Percentiles rank a stretch among this genome's conserved stretches.
phyloP scores from a whole-genome alignment of 2,113 vertebrate species.

The Archilochus colubris region DNA sequence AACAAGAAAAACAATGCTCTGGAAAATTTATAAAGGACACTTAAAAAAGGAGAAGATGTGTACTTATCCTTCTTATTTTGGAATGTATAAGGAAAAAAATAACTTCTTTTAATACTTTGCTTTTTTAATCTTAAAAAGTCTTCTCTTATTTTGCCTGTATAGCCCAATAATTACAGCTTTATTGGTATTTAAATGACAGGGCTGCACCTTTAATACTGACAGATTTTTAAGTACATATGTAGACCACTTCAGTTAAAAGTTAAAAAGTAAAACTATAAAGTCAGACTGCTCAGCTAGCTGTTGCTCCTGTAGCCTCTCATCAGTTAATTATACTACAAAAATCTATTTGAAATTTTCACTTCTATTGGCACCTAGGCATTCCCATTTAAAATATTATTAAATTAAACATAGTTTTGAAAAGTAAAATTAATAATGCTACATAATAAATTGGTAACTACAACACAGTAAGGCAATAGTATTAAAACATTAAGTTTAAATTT shows the following conservation, averaged over 20 bases:
- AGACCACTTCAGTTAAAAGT: not conserved
- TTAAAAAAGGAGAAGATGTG: not conserved
- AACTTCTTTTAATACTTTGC: not conserved
- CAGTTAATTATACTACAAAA: not conserved
- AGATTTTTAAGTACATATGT: not conserved
- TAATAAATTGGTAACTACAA: not conserved
- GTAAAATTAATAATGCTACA: not conserved
- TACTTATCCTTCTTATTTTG: not conserved
- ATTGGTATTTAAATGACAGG: not conserved
- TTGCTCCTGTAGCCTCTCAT: not conserved
- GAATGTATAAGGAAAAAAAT: not conserved
- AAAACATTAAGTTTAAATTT: not conserved
- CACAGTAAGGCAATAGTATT: too few relatives aligned
- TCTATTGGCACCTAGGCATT: not conserved
- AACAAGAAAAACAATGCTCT: not conserved
- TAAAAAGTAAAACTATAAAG: not conserved
- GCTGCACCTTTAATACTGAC: not conserved
- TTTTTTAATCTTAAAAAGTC: not conserved
- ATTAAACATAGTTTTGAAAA: accelerated
- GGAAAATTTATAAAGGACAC: not conserved
- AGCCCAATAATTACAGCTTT: not conserved
- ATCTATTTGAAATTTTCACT: not conserved
- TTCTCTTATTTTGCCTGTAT: not conserved
- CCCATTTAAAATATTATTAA: not conserved
- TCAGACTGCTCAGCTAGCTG: not conserved